A percentile compares a stretch with the other conserved stretches of the same genome.
These are phyloP conservation scores for Oryzias curvinotus DNA, from an alignment of 2,113 vertebrate species.

Conservation along the genomic window DNA sequence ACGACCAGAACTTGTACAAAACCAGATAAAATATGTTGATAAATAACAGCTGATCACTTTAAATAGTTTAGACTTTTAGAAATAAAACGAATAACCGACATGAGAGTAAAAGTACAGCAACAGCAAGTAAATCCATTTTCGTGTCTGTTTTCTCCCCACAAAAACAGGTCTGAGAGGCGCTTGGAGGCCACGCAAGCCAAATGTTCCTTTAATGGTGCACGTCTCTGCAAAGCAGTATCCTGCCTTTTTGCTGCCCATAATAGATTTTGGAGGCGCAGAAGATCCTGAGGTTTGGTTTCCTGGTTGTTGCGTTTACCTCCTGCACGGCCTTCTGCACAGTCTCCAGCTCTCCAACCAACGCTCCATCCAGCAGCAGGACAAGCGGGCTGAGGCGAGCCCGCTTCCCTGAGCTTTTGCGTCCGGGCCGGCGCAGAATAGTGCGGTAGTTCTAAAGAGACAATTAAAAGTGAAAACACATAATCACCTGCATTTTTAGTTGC, in stretches of 20 bases:
- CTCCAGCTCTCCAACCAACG: constrained; percentile 87
- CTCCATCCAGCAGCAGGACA: constrained; percentile 86
- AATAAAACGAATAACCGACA: no score
- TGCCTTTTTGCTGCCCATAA: no score
- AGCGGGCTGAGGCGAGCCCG: constrained; percentile 84
- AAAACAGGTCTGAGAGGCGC: neutral
- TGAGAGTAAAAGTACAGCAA: constrained; percentile 16
- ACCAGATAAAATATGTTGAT: no score
- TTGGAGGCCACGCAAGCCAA: neutral
- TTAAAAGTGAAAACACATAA: neutral
- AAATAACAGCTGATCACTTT: no score
- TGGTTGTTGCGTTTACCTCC: constrained; percentile 66
- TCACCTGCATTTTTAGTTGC: neutral
- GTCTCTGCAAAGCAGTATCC: no score
- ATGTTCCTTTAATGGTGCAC: no score
- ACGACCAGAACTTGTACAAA: no score
- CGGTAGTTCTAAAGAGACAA: constrained; percentile 75
- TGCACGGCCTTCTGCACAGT: constrained; percentile 84
- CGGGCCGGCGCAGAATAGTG: constrained; percentile 80
- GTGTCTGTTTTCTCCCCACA: neutral
- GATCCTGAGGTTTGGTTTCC: no score
- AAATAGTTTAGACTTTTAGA: no score
- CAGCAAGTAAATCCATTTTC: neutral
- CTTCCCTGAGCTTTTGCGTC: constrained; percentile 41
- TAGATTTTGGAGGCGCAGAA: no score